Evolutionary conservation across 2,113 vertebrate genomes (phyloP).

Genomic region (Sphyrna mokarran): DNA sequence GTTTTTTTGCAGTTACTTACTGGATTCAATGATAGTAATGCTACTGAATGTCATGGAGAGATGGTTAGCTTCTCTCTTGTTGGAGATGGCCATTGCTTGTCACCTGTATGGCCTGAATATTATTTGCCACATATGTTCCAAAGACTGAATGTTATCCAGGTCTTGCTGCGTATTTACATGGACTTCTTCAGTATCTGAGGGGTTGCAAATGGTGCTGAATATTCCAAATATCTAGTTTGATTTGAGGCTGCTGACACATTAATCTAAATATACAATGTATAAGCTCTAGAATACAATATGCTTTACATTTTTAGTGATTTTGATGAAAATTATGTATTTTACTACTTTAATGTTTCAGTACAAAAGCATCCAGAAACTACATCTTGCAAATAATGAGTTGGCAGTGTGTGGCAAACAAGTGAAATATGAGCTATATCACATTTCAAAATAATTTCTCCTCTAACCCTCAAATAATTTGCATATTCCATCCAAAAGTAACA

Average conservation of each 20-base stretch:
- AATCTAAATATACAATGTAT: background rate
- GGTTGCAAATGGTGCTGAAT: too few relatives aligned
- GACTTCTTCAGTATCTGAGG: too few relatives aligned
- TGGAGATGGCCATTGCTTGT: too few relatives aligned
- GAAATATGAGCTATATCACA: background rate
- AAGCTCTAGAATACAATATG: background rate
- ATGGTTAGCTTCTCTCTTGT: too few relatives aligned
- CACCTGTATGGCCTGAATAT: too few relatives aligned
- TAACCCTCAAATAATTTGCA: background rate
- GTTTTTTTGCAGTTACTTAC: too few relatives aligned
- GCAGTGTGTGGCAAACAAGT: background rate
- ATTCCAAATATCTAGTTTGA: background rate
- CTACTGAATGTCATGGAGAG: too few relatives aligned
- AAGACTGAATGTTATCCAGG: too few relatives aligned
- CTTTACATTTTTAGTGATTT: background rate
- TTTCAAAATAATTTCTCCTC: background rate
- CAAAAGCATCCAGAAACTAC: background rate
- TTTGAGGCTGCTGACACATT: background rate
- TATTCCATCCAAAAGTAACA: background rate
- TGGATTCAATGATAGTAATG: too few relatives aligned
- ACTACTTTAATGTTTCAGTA: background rate
- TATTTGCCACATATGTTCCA: too few relatives aligned
- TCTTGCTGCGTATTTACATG: too few relatives aligned
- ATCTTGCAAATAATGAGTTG: background rate
- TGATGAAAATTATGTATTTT: background rate